phyloP scores from a whole-genome alignment of 53 echinoderm and acorn worm genomes.

The Holothuria leucospilota region DNA sequence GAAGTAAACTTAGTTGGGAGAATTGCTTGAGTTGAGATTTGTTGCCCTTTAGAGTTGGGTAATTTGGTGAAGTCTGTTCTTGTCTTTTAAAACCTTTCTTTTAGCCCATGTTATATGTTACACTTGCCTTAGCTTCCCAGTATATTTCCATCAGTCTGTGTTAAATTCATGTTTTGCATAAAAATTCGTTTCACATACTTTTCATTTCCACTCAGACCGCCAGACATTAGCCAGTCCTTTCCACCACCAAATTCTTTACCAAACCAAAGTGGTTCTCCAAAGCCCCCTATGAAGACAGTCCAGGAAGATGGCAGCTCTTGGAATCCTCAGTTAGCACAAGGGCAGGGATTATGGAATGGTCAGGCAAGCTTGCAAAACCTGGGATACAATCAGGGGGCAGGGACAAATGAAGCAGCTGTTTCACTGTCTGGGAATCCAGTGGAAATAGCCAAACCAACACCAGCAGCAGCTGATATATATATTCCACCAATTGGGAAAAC shows the following conservation, averaged over 20 bases:
- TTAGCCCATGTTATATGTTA: no score
- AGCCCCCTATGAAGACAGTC: not conserved
- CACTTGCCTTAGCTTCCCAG: no score
- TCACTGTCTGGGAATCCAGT: no score
- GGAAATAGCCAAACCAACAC: constrained; percentile 13
- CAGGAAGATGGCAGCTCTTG: constrained; percentile 12
- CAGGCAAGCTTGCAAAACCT: not conserved
- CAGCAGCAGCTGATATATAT: constrained; percentile 71
- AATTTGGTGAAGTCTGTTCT: no score
- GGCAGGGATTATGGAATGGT: not conserved
- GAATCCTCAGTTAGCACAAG: not conserved
- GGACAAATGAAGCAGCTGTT: not conserved
- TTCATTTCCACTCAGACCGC: not conserved
- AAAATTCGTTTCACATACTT: no score
- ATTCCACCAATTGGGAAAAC: constrained; percentile 57
- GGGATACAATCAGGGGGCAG: not conserved
- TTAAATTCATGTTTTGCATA: no score
- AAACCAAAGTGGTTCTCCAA: not conserved
- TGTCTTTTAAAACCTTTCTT: no score
- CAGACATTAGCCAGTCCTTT: constrained; percentile 22
- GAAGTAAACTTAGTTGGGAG: no score
- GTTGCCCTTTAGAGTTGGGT: no score
- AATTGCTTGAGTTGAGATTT: no score
- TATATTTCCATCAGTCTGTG: no score
- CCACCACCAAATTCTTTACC: constrained; percentile 16